Evolutionary conservation across 2,888 invertebrate species (phyloP).

Genomic region (Muschampia plurimacula): DNA sequence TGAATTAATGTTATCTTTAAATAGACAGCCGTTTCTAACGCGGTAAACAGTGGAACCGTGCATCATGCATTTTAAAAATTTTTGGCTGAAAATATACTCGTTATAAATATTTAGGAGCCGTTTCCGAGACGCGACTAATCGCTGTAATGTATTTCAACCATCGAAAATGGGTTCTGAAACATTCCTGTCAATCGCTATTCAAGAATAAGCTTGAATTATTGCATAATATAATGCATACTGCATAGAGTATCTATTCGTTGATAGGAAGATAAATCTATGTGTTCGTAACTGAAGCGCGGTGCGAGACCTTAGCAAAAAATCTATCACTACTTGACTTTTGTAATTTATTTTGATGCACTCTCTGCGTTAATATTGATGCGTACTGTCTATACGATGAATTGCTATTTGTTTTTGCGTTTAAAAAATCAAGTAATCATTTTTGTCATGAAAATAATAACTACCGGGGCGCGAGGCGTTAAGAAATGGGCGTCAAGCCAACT

Average conservation of each 20-base stretch:
- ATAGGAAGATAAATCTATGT: conserved; percentile 2
- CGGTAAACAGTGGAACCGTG: conserved; percentile 44
- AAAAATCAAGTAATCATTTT: conserved; percentile 49
- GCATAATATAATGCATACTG: conserved; percentile 5
- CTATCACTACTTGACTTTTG: not conserved
- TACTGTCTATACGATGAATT: conserved; percentile 37
- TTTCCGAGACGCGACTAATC: conserved; percentile 43
- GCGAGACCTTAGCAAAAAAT: conserved; percentile 1
- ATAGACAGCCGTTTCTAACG: conserved; percentile 46
- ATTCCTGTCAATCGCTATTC: conserved; percentile 31
- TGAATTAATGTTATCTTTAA: conserved; percentile 45
- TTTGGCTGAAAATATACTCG: conserved; percentile 41
- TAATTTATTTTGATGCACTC: conserved; percentile 28
- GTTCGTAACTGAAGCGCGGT: conserved; percentile 7
- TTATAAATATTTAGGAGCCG: conserved; percentile 46
- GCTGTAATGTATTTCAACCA: conserved; percentile 15
- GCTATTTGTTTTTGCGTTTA: conserved; percentile 43
- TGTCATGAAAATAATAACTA: conserved; percentile 53
- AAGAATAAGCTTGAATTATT: conserved; percentile 7
- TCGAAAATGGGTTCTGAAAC: conserved; percentile 21
- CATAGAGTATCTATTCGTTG: not conserved
- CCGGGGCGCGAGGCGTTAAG: conserved; percentile 65
- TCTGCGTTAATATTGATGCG: conserved; percentile 8
- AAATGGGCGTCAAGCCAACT: conserved; percentile 74
- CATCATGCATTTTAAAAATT: conserved; percentile 42